Evolutionary conservation across 2,113 vertebrate species (phyloP).

Genomic region (Myrmecophaga tridactyla): DNA sequence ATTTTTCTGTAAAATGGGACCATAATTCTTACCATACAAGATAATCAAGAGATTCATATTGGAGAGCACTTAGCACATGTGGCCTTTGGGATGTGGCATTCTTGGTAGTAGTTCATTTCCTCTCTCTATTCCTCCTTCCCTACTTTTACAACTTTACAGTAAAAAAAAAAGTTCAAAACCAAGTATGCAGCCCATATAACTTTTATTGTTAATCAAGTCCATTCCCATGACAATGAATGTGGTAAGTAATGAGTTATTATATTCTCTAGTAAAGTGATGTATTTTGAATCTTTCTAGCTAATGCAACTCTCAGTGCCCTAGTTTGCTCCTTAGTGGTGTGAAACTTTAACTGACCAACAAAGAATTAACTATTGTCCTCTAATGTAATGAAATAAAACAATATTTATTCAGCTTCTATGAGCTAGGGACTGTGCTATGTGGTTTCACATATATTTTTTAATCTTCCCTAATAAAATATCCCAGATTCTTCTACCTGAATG

Average conservation of each 20-base stretch:
- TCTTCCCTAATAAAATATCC: slow-evolving; percentile 41
- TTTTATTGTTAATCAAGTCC: slow-evolving; percentile 32
- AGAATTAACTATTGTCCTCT: not conserved
- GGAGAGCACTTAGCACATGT: not conserved
- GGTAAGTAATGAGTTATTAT: slow-evolving; percentile 15
- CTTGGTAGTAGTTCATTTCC: not conserved
- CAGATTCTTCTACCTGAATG: slow-evolving; percentile 44
- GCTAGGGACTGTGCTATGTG: not conserved
- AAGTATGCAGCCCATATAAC: not conserved
- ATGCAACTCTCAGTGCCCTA: not conserved
- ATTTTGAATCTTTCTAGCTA: not conserved
- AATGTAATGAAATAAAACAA: not conserved
- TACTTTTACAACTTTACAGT: not conserved
- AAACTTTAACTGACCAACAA: not conserved
- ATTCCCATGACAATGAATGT: slow-evolving; percentile 9
- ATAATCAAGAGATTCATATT: not conserved
- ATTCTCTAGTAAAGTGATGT: slow-evolving; percentile 31
- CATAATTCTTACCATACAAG: not conserved
- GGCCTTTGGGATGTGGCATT: not conserved
- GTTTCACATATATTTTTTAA: slow-evolving; percentile 55
- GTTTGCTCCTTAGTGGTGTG: not conserved
- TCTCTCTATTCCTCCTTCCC: not conserved
- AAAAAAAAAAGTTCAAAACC: not conserved
- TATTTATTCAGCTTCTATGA: slow-evolving; percentile 15
- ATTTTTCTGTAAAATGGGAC: not conserved